Conservation (phyloP, 2,113 vertebrate species). For the Mirounga angustirostris region DNA sequence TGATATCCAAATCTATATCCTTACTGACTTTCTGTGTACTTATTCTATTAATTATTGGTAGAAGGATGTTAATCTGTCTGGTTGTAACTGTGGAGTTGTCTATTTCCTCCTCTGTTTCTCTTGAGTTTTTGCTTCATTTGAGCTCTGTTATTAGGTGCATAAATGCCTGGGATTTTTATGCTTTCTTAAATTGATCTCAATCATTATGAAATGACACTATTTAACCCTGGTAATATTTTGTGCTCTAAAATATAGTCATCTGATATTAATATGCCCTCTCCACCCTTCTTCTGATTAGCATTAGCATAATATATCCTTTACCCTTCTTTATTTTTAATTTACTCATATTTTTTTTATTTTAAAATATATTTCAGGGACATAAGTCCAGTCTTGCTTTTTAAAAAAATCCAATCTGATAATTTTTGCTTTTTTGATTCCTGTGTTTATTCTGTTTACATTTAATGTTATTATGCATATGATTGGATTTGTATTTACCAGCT, state of each 20-base stretch:
- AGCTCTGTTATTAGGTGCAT: background rate
- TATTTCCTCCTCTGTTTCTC: background rate
- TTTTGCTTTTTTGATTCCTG: background rate
- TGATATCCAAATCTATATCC: background rate
- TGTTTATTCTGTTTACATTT: background rate
- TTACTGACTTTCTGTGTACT: conserved; percentile 3
- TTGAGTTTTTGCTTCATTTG: background rate
- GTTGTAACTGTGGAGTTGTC: background rate
- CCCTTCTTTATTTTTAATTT: background rate
- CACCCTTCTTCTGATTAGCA: background rate
- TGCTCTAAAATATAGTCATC: background rate
- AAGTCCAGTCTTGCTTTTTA: background rate
- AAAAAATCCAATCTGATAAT: background rate
- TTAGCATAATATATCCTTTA: background rate
- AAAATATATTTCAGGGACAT: background rate
- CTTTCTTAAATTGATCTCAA: background rate
- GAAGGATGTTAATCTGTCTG: background rate
- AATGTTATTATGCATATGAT: background rate
- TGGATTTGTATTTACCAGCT: background rate
- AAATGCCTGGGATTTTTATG: background rate
- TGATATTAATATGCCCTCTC: background rate
- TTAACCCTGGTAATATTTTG: conserved; percentile 8
- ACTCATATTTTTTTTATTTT: background rate
- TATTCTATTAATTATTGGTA: background rate
- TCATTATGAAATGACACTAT: background rate